phyloP scores from a whole-genome alignment of 2,113 vertebrate species.

The Rattus norvegicus region GRCr8 NC_086036.1:13589501-13590000 shows the following conservation, averaged over 20 bases:
- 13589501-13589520: neutral
- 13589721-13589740: neutral
- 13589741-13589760: neutral
- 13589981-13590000: neutral
- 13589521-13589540: neutral
- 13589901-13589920: neutral
- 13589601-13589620: neutral
- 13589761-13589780: neutral
- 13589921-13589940: neutral
- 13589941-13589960: neutral
- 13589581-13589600: neutral
- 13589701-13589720: neutral
- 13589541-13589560: neutral
- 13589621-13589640: neutral
- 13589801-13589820: neutral
- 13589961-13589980: too few relatives aligned
- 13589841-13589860: neutral
- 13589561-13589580: neutral
- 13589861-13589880: neutral
- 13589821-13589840: neutral
- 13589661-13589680: neutral
- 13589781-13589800: neutral
- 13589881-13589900: neutral
- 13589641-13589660: neutral
- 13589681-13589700: neutral